Evolutionary conservation across 1,140 invertebrate genomes (phyloP).

Genomic region (Papilio polyxenes): DNA sequence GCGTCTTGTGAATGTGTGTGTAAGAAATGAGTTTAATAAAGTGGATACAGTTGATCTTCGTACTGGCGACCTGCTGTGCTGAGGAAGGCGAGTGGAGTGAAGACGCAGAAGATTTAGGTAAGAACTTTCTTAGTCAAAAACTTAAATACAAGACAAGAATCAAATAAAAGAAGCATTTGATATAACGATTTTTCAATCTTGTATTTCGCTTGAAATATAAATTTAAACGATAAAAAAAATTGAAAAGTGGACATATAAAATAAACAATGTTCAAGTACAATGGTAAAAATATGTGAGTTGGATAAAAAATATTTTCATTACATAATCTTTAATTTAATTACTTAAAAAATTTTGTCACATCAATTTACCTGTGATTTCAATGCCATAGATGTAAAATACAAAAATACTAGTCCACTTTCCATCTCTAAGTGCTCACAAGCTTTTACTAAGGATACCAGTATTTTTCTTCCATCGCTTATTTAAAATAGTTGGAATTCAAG

Average conservation of each 20-base stretch:
- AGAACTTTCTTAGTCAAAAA: conserved; percentile 41
- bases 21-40: conserved; percentile 68
- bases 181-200: no score
- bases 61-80: conserved; percentile 73
- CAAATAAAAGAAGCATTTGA: no score
- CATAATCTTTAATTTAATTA: no score
- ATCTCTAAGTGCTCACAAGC: neutral
- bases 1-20: conserved; percentile 29
- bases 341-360: neutral
- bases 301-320: no score
- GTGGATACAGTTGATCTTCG: conserved; percentile 69
- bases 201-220: no score
- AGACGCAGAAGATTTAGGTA: conserved; percentile 74
- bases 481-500: neutral
- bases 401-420: neutral
- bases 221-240: no score
- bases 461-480: neutral
- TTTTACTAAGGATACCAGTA: neutral
- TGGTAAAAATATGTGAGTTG: no score
- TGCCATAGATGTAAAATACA: neutral
- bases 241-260: no score
- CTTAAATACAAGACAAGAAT: no score
- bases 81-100: conserved; percentile 77
- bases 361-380: neutral
- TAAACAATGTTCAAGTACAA: no score